phyloP scores from a whole-genome alignment of 2,888 invertebrate species.

The Catocala sponsa region DNA sequence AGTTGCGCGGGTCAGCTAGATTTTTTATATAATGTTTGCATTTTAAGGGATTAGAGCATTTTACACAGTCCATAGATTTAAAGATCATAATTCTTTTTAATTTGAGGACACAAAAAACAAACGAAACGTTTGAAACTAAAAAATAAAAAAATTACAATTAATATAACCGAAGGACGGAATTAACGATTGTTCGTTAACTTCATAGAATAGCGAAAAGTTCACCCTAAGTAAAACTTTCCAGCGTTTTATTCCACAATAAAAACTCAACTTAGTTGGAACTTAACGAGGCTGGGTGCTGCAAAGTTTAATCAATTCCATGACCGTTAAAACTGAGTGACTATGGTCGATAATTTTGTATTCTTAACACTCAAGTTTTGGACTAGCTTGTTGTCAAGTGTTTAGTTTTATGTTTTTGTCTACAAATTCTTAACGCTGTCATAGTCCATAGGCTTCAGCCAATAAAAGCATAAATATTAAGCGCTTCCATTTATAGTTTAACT shows the following conservation, averaged over 20 bases:
- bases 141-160: slow-evolving; percentile 48
- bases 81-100: too few relatives aligned
- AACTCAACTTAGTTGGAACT: slow-evolving; percentile 54
- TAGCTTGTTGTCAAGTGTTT: slow-evolving; percentile 30
- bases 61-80: too few relatives aligned
- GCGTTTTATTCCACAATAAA: slow-evolving; percentile 62
- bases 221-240: slow-evolving; percentile 48
- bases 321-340: slow-evolving; percentile 56
- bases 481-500: too few relatives aligned
- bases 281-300: slow-evolving; percentile 52
- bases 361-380: slow-evolving; percentile 39
- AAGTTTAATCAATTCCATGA: slow-evolving; percentile 57
- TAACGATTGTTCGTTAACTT: slow-evolving; percentile 57
- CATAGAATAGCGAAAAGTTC: slow-evolving; percentile 50
- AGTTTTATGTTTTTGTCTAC: slow-evolving; percentile 1
- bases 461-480: too few relatives aligned
- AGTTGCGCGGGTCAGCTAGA: too few relatives aligned
- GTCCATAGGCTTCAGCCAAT: too few relatives aligned
- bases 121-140: slow-evolving; percentile 23
- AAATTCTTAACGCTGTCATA: too few relatives aligned
- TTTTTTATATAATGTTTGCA: too few relatives aligned
- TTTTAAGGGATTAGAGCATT: too few relatives aligned
- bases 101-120: neutral
- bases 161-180: slow-evolving; percentile 57
- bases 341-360: slow-evolving; percentile 43